phyloP scores from a whole-genome alignment of 2,888 invertebrate genomes.

The Nasonovia ribisnigri region DNA sequence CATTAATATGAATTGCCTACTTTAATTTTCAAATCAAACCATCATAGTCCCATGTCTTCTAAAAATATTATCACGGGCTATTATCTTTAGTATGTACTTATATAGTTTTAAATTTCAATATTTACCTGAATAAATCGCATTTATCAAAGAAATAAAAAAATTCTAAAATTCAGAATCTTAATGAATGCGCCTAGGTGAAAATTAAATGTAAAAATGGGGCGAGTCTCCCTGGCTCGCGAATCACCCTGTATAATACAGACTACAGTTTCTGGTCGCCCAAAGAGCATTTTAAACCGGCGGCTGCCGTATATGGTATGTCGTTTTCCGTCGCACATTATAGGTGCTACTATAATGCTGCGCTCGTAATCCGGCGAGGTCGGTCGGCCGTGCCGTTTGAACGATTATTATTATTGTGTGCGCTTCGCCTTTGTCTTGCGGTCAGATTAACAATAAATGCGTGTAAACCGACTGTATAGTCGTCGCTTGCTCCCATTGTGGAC shows the following conservation, averaged over 20 bases:
- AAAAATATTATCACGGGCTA: neutral
- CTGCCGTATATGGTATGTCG: neutral
- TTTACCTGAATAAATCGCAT: neutral
- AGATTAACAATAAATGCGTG: constrained; percentile 23
- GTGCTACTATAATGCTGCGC: neutral
- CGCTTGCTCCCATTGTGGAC: constrained; percentile 4
- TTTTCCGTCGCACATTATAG: neutral
- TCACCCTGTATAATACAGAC: neutral
- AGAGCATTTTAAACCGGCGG: neutral
- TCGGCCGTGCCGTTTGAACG: constrained; percentile 9
- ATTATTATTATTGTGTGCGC: neutral
- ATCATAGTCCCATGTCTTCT: neutral
- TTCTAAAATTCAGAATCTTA: too few species aligned
- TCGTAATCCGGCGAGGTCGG: constrained; percentile 14
- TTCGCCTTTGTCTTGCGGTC: neutral
- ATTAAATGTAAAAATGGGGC: neutral
- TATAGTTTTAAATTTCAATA: neutral
- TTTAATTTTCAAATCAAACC: neutral
- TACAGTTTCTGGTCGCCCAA: neutral
- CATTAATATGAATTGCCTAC: neutral
- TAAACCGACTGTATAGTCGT: neutral
- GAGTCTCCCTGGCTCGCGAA: neutral
- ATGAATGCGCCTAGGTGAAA: neutral
- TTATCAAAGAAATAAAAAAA: neutral
- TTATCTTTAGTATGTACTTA: neutral